phyloP scores from a whole-genome alignment of 2,797 vertebrate species.

The Pipistrellus pipistrellus region DNA sequence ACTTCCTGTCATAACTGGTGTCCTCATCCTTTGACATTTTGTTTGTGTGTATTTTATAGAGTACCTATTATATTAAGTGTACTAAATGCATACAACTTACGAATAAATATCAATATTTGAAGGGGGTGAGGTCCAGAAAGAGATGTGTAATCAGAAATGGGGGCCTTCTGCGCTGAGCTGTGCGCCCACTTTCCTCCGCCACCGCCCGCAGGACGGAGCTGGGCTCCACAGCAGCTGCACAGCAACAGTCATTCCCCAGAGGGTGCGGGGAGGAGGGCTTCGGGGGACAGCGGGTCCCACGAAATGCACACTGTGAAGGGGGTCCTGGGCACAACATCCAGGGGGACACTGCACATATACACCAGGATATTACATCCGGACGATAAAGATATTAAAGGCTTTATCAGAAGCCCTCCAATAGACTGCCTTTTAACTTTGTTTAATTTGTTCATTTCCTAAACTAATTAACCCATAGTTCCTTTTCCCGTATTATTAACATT shows the following conservation, averaged over 20 bases:
- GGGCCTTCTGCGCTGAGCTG: background rate
- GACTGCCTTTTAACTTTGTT: conserved; percentile 68
- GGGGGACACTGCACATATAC: background rate
- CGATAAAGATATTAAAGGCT: conserved; percentile 59
- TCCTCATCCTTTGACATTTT: background rate
- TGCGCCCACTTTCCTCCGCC: background rate
- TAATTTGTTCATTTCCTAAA: conserved; percentile 74
- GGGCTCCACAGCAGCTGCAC: background rate
- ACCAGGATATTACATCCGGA: conserved; percentile 49
- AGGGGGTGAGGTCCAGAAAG: background rate
- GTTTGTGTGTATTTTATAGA: background rate
- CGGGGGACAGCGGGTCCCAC: background rate
- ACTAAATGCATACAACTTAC: background rate
- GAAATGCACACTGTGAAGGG: background rate
- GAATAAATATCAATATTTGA: background rate
- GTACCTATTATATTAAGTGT: background rate
- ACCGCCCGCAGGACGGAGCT: background rate
- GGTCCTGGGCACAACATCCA: background rate
- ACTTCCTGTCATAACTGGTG: background rate
- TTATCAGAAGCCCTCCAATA: conserved; percentile 61
- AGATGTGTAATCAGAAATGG: background rate
- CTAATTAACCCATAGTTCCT: conserved; percentile 59
- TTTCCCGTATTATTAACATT: conserved; percentile 69
- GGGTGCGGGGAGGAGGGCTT: background rate
- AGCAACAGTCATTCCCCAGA: background rate